These are phyloP conservation scores for Drosophila mauritiana DNA, from an alignment of 1,140 invertebrate genomes.

Conservation along the genomic window DNA sequence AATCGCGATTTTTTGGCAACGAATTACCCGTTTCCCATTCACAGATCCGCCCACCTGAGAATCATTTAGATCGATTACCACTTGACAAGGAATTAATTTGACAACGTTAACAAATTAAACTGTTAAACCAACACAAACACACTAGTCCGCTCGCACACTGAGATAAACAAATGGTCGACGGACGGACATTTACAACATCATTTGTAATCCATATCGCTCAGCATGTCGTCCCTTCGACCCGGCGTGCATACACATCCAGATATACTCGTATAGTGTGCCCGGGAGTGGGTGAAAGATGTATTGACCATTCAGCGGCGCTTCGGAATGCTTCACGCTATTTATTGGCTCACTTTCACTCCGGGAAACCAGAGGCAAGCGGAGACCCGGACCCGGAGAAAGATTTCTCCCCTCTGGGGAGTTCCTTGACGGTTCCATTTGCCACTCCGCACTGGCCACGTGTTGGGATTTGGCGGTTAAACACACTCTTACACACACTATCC, in stretches of 20 bases:
- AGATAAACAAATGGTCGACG: conserved; percentile 32
- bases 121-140: conserved; percentile 66
- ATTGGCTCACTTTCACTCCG: conserved; percentile 79
- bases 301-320: conserved; percentile 77
- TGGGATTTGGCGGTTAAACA: conserved; percentile 71
- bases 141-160: conserved; percentile 17
- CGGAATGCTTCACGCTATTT: conserved; percentile 79
- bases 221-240: conserved; percentile 66
- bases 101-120: conserved; percentile 84
- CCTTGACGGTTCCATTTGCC: conserved; percentile 35
- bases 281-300: conserved; percentile 66
- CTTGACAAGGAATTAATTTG: conserved; percentile 82
- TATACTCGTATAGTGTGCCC: conserved; percentile 11
- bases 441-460: conserved; percentile 64
- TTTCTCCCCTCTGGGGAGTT: conserved; percentile 66
- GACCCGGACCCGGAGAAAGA: conserved; percentile 32
- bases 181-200: conserved; percentile 77
- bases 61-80: conserved; percentile 42
- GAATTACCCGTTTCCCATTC: not conserved
- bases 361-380: conserved; percentile 11
- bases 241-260: not conserved
- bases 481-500: conserved; percentile 37
- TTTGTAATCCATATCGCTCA: conserved; percentile 84
- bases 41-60: conserved; percentile 13
- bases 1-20: not conserved